Evolutionary conservation across 2,797 vertebrate species (phyloP), one percentile per base, ranked within the genome.

Genomic region (Rhadinocentrus ornatus): DNA sequence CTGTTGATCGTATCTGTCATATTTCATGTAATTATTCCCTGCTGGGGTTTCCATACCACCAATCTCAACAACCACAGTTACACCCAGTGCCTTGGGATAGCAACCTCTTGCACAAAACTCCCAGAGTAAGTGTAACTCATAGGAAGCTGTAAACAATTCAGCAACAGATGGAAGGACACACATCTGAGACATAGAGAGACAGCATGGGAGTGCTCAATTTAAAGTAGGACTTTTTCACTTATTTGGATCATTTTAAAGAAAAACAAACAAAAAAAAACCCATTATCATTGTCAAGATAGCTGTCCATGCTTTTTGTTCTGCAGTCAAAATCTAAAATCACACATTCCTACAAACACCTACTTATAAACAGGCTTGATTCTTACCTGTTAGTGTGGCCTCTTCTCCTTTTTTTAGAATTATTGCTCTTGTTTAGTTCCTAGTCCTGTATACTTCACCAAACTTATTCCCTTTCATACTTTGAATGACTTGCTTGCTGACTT

Each of bases 1-100:
- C 13, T 4, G 31, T 60, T 50, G 55, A 68, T 76, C 72, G 86
- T 69, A 87, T 90, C 85, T 64, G 58, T 80, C 79, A 79, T 80
- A 77, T 80, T 79, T 73, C 54, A 68, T 71, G 64, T 90, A 82
- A 91, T 89, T 66, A 88, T 69, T 84, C 81, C 82, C 86, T 84
- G 71, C 70, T 80, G 82, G 73, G 44, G 32, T 82, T 86, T 83
- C 65, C 72, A 80, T 66, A 55, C 60, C 75, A 74, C 13, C 80
- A 68, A 72, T 72, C 72, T 54, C 62, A 73, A 35, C 62, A 15
- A 80, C 84, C 88, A 75, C 82, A 74, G 91, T 68, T 83, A 78
- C 91, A 89, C 89, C 91, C 90, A 82, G 81, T 1, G 88, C 65
- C 88, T 76, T 80, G 90, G 89, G 89, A 92, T 59, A 72, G 71